Evolutionary conservation across 2,797 vertebrate genomes (phyloP).

Genomic region (Catostomus latipinnis): DNA sequence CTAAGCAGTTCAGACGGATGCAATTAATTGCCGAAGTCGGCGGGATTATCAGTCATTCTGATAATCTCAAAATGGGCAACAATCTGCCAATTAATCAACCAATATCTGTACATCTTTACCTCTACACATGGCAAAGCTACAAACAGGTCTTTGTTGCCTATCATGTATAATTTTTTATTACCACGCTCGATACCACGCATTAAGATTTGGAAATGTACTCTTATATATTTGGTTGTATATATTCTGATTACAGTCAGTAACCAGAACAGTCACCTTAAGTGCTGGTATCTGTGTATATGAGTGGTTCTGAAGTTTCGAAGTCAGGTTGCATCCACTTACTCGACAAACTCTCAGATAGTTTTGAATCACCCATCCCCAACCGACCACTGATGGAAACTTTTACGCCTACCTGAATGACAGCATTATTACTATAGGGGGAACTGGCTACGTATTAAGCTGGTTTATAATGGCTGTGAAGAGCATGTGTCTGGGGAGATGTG

Average conservation of each 20-base stretch:
- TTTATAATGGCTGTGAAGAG: slow-evolving; percentile 20
- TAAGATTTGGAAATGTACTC: no score
- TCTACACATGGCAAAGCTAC: no score
- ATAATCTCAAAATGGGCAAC: no score
- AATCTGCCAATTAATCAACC: no score
- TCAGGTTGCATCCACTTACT: background rate
- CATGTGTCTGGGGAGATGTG: slow-evolving; percentile 6
- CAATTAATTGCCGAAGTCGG: no score
- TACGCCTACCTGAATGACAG: slow-evolving; percentile 20
- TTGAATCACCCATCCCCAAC: background rate
- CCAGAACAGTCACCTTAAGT: background rate
- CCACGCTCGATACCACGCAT: no score
- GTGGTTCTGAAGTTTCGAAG: background rate
- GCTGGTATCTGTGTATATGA: background rate
- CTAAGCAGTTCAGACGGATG: no score
- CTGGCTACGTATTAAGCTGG: slow-evolving; percentile 24
- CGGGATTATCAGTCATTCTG: no score
- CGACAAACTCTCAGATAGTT: background rate
- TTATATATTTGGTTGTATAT: no score
- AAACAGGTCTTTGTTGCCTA: no score
- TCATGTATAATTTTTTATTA: no score
- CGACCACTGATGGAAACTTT: background rate
- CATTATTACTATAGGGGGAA: slow-evolving; percentile 14
- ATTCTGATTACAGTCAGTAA: background rate
- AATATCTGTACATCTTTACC: no score